Percentiles rank a stretch among this genome's conserved stretches.
Evolutionary conservation across 30 jellyfish, hydroid and myxozoan species (phyloP).

Genomic region (Phacellophora camtschatica): DNA sequence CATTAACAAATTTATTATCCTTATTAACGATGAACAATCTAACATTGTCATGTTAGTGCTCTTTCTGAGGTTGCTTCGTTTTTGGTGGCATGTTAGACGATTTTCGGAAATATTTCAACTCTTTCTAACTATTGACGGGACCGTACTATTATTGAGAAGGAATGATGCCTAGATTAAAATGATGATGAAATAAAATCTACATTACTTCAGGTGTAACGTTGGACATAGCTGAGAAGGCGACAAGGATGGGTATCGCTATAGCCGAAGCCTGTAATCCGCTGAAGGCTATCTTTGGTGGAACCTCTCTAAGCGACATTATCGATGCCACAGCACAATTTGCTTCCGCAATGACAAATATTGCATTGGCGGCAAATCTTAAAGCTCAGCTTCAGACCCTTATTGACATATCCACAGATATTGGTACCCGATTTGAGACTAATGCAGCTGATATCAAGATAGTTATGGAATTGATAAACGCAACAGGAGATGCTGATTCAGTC

Average conservation of each 20-base stretch:
- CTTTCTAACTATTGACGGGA: no score
- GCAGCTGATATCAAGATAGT: not conserved
- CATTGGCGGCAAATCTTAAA: not conserved
- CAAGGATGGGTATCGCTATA: slow-evolving; percentile 2
- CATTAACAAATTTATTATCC: no score
- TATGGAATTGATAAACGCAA: not conserved
- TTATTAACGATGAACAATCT: no score
- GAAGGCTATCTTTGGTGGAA: slow-evolving; percentile 29
- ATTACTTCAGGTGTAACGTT: no score
- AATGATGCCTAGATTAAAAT: no score
- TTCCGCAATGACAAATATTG: not conserved
- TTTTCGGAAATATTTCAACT: no score
- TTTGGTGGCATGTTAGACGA: no score
- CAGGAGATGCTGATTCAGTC: slow-evolving; percentile 11
- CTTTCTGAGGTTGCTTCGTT: no score
- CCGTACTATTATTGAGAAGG: no score
- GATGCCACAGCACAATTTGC: slow-evolving; percentile 9
- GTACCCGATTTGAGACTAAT: slow-evolving; percentile 3
- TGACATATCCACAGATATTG: slow-evolving; percentile 17
- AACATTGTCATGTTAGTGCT: no score
- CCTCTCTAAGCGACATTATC: slow-evolving; percentile 10
- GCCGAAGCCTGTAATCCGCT: slow-evolving; percentile 63
- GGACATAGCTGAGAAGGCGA: slow-evolving; percentile 25
- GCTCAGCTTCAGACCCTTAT: not conserved
- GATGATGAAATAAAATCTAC: no score